phyloP scores from a whole-genome alignment of 2,797 vertebrate genomes.

The Sebastes nivosus region DNA sequence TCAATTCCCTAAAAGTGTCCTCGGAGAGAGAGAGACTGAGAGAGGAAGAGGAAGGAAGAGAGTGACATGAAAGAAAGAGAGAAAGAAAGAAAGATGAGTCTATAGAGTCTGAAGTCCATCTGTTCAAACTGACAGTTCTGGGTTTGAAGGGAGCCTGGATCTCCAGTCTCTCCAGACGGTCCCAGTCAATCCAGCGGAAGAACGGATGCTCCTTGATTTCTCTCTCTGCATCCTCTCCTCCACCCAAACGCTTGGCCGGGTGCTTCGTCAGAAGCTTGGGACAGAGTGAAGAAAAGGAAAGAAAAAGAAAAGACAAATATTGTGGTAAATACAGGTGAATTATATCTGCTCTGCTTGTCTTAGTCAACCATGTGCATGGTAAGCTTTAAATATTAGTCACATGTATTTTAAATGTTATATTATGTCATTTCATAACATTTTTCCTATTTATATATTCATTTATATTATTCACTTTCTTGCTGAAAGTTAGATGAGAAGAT shows the following conservation, averaged over 20 bases:
- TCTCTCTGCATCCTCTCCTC: constrained; percentile 85
- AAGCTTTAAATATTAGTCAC: not conserved
- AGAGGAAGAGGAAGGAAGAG: not conserved
- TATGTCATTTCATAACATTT: not conserved
- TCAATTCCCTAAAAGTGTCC: constrained; percentile 33
- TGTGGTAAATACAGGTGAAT: not conserved
- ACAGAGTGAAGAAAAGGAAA: not conserved
- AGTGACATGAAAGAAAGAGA: not conserved
- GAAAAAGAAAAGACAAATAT: not conserved
- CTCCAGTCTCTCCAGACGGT: constrained; percentile 89
- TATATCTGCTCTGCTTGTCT: not conserved
- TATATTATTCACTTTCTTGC: not conserved
- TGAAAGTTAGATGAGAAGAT: not conserved
- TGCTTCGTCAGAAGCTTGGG: constrained; percentile 89
- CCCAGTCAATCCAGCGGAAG: constrained; percentile 94
- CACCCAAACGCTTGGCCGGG: constrained; percentile 89
- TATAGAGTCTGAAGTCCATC: constrained; percentile 1
- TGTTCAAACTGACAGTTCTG: constrained; percentile 85
- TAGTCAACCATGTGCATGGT: not conserved
- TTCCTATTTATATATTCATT: not conserved
- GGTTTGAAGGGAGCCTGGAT: constrained; percentile 90
- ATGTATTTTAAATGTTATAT: not conserved
- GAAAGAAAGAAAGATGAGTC: not conserved
- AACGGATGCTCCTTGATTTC: constrained; percentile 90
- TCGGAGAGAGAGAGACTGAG: constrained; percentile 13